A percentile compares a stretch with the other conserved stretches of the same genome.
These are phyloP conservation scores for Apamea epomidion DNA, from an alignment of 2,888 invertebrate species.

Conservation along the genomic window DNA sequence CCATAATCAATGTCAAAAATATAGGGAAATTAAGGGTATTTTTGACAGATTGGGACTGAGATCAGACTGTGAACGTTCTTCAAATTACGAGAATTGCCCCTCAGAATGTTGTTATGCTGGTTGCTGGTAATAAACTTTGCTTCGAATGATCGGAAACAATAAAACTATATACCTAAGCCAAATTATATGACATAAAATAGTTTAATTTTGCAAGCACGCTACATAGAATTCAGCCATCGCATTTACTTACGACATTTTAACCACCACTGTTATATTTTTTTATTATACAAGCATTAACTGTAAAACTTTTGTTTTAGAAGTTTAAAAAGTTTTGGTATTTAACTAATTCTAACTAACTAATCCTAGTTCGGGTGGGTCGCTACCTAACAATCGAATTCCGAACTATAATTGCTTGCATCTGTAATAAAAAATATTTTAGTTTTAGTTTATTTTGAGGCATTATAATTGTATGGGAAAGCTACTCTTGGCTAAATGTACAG, in stretches of 20 bases:
- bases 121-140: neutral
- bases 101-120: neutral
- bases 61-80: too few relatives aligned
- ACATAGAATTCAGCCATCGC: neutral
- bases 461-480: too few relatives aligned
- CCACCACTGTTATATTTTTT: neutral
- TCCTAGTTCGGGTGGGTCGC: too few relatives aligned
- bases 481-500: too few relatives aligned
- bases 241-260: neutral
- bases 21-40: too few relatives aligned
- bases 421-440: too few relatives aligned
- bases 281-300: neutral
- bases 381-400: too few relatives aligned
- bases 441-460: too few relatives aligned
- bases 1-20: too few relatives aligned
- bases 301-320: neutral
- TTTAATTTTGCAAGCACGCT: neutral
- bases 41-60: too few relatives aligned
- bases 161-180: neutral
- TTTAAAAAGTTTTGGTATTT: neutral
- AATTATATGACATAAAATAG: neutral
- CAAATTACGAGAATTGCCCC: too few relatives aligned
- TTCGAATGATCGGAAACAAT: neutral
- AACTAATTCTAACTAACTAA: neutral
- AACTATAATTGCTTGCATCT: too few relatives aligned